Evolutionary conservation across 1,140 invertebrate species (phyloP).

Genomic region (Streblospio benedicti): DNA sequence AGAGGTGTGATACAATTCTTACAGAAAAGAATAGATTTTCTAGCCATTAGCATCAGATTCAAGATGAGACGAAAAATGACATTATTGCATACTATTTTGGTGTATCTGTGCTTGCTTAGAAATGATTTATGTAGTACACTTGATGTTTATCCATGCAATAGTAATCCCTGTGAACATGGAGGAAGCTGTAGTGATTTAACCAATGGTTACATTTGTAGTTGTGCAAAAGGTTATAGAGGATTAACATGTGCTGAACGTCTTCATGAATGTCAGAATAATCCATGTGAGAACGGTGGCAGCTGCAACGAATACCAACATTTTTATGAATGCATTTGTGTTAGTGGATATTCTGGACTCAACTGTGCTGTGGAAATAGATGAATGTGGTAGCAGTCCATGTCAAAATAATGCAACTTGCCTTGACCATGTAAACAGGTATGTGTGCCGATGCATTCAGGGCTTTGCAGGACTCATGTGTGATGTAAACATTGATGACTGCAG

Average conservation of each 20-base stretch:
- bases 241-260: conserved; percentile 76
- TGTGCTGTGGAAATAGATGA: too few species aligned
- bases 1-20: too few species aligned
- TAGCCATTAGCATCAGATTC: too few species aligned
- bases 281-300: conserved; percentile 77
- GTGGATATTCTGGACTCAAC: too few species aligned
- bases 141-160: too few species aligned
- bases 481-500: conserved; percentile 67
- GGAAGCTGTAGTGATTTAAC: too few species aligned
- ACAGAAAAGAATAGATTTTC: too few species aligned
- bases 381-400: background rate
- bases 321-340: conserved; percentile 58
- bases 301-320: conserved; percentile 73
- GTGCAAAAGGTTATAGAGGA: conserved; percentile 30
- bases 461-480: conserved; percentile 81
- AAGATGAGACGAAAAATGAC: too few species aligned
- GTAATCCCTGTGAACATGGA: too few species aligned
- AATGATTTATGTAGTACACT: too few species aligned
- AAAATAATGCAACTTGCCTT: conserved; percentile 5
- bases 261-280: conserved; percentile 69
- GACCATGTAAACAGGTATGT: background rate
- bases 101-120: too few species aligned
- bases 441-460: conserved; percentile 52
- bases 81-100: too few species aligned
- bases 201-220: conserved; percentile 55